Evolutionary conservation across 2,888 invertebrate species (phyloP), one percentile per base, ranked within the genome.

Genomic region (Heteromyza rotundicornis): DNA sequence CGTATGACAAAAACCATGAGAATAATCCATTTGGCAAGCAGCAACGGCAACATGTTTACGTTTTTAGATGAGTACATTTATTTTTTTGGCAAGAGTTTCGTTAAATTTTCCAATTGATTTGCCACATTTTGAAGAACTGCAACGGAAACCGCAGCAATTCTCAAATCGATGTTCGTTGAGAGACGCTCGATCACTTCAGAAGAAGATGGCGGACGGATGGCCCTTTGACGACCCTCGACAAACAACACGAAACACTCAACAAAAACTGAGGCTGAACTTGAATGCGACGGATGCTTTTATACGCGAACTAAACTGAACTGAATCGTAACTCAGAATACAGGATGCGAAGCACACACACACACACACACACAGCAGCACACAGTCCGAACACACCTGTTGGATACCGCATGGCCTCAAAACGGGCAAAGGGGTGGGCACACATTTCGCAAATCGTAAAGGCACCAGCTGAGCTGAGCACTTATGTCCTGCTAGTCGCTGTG

Each of bases 111-210:
- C n/a, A 16, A 8, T 10, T 16, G 17, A n/a, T 32, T 22, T 32
- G 35, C 54, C 59, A 60, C 59, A 60, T 60, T 60, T 58, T 58
- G 40, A n/a, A 40, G n/a, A 40, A 40, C 14, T 40, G 40, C 40
- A 27, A 10, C 40, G 2, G 16, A n/a, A n/a, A n/a, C n/a, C n/a
- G 40, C n/a, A n/a, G 40, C 40, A 40, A 14, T 40, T 40, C n/a
- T 40, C 40, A n/a, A n/a, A n/a, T n/a, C n/a, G n/a, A n/a, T 14
- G 12, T 40, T n/a, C 32, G 5, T 32, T 32, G 12, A 32, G 32
- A n/a, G n/a, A n/a, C 32, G 32, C 32, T 32, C 32, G n/a, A n/a
- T 32, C 7, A 32, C 32, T 32, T 32, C 7, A 32, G n/a, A n/a
- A n/a, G n/a, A n/a, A 12, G 5, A 32, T 32, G 5, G 7, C 32